Base-by-base conservation (phyloP, 23 tunicate species). In the Ciona savignyi region DNA sequence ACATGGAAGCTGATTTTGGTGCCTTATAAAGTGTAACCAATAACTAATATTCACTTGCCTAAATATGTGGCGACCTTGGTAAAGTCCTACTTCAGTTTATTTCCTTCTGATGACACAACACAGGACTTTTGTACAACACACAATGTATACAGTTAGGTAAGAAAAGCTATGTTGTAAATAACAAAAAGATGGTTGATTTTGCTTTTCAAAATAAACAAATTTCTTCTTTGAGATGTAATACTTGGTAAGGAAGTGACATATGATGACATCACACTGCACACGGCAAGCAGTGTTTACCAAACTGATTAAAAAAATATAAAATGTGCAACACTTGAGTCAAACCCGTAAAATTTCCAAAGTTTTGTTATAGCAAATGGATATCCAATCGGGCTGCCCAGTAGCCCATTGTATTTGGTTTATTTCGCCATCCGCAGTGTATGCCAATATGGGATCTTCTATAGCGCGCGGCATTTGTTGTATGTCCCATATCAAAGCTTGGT, bases 381-480 rank as follows among this genome's bases (percentile, higher is more conserved):
- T 94, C 99, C 99, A 94, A 70, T 94, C 99, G 22, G 93, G 93
- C 34, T 94, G 95, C 19, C 88, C 75, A 49, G 90, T 35, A 29
- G 95, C 99, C 99, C 99, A 94, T 56, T 94, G 95, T 23, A 94
- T 71, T 67, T 87, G 90, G 77, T 94, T 94, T 11, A 94, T 94
- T 63, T 94, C 99, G 15, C 99, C 99, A 65, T 83, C 99, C 30
- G 99, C 99, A 19, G 99, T 86, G 72, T 94, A 94, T 20, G 99
- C 99, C 19, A 94, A 72, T 2, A 94, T 94, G 21, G 99, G 99
- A 72, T 94, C 99, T 29, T 94, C 99, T 9, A 94, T 94, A 4
- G 99, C 99, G 1, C 99, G 75, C 24, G 99, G 99, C 99, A 94
- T 87, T 35, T 94, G 95, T 67, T 94, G 99, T 62, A 94, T 94